Conservation (phyloP, 1,140 invertebrate species). For the Asobara japonica region DNA sequence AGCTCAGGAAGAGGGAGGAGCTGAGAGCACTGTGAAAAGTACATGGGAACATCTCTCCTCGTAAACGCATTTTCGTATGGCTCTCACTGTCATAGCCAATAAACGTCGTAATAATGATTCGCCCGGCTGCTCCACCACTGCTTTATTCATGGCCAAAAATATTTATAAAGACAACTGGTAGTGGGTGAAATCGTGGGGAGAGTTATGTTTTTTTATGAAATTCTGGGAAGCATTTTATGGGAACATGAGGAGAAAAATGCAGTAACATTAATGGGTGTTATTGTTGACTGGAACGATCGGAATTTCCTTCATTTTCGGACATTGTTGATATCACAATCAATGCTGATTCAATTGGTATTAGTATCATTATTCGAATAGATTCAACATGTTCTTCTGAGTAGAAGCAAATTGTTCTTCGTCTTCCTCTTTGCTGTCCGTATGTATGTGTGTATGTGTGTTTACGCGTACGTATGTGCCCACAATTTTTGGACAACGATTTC, state of each 20-base stretch:
- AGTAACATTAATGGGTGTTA: too few relatives aligned
- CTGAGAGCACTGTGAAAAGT: conserved; percentile 33
- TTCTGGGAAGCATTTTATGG: not conserved
- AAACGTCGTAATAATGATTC: conserved; percentile 52
- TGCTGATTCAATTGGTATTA: too few relatives aligned
- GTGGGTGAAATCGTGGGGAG: not conserved
- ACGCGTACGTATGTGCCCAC: too few relatives aligned
- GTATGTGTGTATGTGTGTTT: too few relatives aligned
- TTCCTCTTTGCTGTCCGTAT: too few relatives aligned
- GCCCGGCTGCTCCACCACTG: not conserved
- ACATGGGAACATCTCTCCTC: conserved; percentile 33
- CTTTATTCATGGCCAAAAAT: not conserved
- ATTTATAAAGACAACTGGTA: not conserved
- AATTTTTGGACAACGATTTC: too few relatives aligned
- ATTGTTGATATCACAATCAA: too few relatives aligned
- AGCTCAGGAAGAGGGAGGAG: conserved; percentile 17
- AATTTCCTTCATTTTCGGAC: too few relatives aligned
- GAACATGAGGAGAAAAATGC: not conserved
- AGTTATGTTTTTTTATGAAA: not conserved
- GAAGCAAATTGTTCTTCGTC: too few relatives aligned
- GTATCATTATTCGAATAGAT: too few relatives aligned
- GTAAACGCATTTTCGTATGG: conserved; percentile 28
- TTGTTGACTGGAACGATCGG: too few relatives aligned
- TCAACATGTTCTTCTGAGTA: too few relatives aligned
- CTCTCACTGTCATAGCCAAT: conserved; percentile 43